A percentile compares a stretch with the other conserved stretches of the same genome.
phyloP scores from a whole-genome alignment of 2,113 vertebrate genomes.

The Poecilia latipinna region DNA sequence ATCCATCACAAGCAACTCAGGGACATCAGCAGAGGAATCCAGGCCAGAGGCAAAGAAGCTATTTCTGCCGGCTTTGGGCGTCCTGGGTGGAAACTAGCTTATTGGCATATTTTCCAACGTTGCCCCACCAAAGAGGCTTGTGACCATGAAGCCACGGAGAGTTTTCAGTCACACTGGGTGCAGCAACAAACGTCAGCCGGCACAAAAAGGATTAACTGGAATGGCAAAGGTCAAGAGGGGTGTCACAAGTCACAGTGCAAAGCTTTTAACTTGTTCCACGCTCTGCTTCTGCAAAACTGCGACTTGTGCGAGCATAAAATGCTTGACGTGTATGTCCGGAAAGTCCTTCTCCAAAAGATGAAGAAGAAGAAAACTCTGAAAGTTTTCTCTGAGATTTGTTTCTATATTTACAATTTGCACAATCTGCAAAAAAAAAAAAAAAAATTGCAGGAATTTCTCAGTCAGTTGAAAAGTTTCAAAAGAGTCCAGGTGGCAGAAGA shows the following conservation, averaged over 20 bases:
- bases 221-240: slow-evolving; percentile 43
- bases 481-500: slow-evolving; percentile 40
- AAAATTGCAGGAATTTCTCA: slow-evolving; percentile 20
- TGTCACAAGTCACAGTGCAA: background rate
- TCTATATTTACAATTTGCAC: background rate
- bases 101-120: slow-evolving; percentile 75
- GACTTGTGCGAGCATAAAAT: background rate
- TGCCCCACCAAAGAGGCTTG: slow-evolving; percentile 30
- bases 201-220: slow-evolving; percentile 30
- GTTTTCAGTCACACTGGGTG: slow-evolving; percentile 26
- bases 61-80: slow-evolving; percentile 51
- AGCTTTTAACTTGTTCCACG: slow-evolving; percentile 3
- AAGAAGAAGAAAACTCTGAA: background rate
- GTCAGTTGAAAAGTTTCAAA: slow-evolving; percentile 58
- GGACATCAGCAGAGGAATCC: slow-evolving; percentile 39
- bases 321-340: background rate
- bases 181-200: slow-evolving; percentile 2
- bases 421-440: background rate
- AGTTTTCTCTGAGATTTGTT: background rate
- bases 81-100: slow-evolving; percentile 70
- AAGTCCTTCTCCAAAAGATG: background rate
- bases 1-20: background rate
- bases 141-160: slow-evolving; percentile 63
- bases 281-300: background rate
- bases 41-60: slow-evolving; percentile 42